Evolutionary conservation across 64 coral and sea anemone genomes (phyloP).

Genomic region (Montipora efflorescens): DNA sequence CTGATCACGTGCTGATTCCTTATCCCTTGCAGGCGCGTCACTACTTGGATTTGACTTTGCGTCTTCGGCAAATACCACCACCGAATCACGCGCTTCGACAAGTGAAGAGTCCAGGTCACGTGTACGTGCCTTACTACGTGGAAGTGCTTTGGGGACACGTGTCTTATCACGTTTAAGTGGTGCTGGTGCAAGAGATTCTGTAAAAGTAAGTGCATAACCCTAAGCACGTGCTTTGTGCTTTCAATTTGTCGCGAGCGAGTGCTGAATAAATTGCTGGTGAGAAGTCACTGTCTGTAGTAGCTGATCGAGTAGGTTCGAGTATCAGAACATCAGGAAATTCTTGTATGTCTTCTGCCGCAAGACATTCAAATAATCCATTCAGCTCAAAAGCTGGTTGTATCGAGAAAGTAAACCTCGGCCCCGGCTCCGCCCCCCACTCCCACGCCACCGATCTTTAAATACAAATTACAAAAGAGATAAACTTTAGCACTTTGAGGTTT

Average conservation of each 20-base stretch:
- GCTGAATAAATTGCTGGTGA: neutral
- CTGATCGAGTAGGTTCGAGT: neutral
- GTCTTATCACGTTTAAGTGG: conserved; percentile 21
- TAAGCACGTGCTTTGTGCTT: neutral
- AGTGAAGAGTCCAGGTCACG: neutral
- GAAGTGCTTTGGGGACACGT: neutral
- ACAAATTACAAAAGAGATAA: too few species aligned
- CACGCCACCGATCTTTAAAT: too few species aligned
- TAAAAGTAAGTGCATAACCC: neutral
- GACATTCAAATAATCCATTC: neutral
- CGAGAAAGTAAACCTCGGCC: too few species aligned
- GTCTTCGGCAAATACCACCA: neutral
- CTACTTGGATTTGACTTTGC: neutral
- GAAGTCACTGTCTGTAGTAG: neutral
- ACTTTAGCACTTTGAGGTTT: too few species aligned
- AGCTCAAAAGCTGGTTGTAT: too few species aligned
- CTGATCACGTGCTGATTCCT: conserved; percentile 6
- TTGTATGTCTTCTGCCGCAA: conserved; percentile 6
- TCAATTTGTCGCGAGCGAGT: neutral
- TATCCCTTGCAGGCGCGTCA: neutral
- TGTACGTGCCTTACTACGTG: neutral
- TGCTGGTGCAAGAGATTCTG: conserved; percentile 21
- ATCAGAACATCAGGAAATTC: neutral
- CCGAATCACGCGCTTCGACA: neutral
- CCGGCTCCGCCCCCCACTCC: too few species aligned